Percentiles rank a stretch among this genome's conserved stretches.
Evolutionary conservation across 2,797 vertebrate species (phyloP).

Genomic region (Ceryle rudis): DNA sequence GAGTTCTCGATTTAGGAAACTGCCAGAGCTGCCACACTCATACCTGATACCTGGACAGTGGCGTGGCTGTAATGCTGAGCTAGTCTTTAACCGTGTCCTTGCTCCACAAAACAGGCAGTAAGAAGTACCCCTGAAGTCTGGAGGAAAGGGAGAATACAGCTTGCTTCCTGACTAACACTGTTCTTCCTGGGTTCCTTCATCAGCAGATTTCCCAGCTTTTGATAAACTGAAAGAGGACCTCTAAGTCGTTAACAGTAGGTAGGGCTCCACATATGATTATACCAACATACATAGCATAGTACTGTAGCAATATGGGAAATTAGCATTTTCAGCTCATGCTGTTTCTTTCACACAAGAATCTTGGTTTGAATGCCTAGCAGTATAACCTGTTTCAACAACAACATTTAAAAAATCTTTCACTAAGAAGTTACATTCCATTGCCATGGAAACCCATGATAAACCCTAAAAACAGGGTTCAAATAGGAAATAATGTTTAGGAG

Average conservation of each 20-base stretch:
- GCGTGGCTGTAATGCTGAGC: neutral
- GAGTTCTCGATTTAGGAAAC: neutral
- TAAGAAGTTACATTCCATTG: constrained; percentile 11
- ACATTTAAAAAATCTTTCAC: neutral
- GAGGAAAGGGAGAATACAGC: neutral
- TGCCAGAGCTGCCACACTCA: neutral
- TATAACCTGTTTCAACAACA: constrained; percentile 12
- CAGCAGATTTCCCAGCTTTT: neutral
- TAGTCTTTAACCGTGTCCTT: neutral
- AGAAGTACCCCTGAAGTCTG: neutral
- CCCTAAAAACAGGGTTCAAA: constrained; percentile 2
- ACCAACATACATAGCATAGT: neutral
- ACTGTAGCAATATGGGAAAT: neutral
- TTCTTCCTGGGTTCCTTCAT: neutral
- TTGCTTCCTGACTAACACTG: neutral
- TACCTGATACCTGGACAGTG: too few relatives aligned
- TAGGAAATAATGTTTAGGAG: constrained; percentile 27
- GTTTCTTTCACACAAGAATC: constrained; percentile 25
- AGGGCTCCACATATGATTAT: neutral
- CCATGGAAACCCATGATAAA: constrained; percentile 27
- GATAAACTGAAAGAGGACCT: neutral
- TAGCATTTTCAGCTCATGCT: constrained; percentile 8
- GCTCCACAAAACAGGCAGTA: neutral
- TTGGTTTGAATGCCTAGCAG: constrained; percentile 19
- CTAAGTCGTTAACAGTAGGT: neutral